Conservation (phyloP, 2,888 invertebrate genomes). For the Eupelmus urozonus region DNA sequence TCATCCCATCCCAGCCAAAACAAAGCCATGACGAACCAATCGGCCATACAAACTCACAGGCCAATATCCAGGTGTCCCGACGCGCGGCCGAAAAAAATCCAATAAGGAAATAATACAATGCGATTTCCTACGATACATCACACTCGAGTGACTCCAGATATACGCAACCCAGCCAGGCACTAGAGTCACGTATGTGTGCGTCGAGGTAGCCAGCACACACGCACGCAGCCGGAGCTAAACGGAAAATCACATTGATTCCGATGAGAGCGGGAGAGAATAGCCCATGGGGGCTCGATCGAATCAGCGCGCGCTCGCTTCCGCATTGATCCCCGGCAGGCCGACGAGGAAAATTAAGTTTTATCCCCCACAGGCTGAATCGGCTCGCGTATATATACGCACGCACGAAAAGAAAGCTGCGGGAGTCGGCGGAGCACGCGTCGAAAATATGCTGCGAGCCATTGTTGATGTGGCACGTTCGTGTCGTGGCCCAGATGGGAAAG, state of each 20-base stretch:
- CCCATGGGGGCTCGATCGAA: slow-evolving; percentile 29
- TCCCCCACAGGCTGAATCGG: background rate
- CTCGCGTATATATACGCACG: background rate
- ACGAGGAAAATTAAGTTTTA: slow-evolving; percentile 46
- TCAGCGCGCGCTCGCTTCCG: slow-evolving; percentile 26
- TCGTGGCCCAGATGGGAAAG: background rate
- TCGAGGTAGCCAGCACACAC: too few relatives aligned
- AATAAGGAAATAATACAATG: slow-evolving; percentile 51
- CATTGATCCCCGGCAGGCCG: background rate
- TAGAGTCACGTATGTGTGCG: too few relatives aligned
- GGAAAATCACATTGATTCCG: slow-evolving; percentile 50
- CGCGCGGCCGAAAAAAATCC: slow-evolving; percentile 6
- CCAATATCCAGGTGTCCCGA: background rate
- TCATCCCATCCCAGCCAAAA: background rate
- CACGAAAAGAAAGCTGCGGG: background rate
- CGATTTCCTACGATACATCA: slow-evolving; percentile 22
- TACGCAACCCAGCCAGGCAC: background rate
- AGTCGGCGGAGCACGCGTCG: too few relatives aligned
- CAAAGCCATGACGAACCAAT: background rate
- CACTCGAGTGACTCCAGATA: background rate
- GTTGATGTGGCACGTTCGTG: background rate
- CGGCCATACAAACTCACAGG: background rate
- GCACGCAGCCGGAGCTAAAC: slow-evolving; percentile 9
- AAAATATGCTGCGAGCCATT: too few relatives aligned
- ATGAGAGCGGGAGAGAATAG: slow-evolving; percentile 21